Evolutionary conservation across 2,113 vertebrate species (phyloP), one percentile per base, ranked within the genome.

Genomic region (Aythya baeri): DNA sequence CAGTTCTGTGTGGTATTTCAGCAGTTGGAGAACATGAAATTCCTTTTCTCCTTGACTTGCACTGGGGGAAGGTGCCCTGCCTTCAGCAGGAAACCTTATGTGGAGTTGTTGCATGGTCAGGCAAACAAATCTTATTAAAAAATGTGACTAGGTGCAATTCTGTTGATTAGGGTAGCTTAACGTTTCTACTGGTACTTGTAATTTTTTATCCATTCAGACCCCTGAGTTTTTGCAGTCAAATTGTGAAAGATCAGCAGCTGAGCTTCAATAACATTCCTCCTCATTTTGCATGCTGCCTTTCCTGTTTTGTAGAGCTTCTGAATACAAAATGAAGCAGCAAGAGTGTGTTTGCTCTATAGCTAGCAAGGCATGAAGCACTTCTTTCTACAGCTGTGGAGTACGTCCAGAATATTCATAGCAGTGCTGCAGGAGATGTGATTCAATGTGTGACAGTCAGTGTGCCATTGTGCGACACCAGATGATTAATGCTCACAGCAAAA

Each of bases 401-500:
- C 6, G 88, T 84, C 74, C 94, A 94, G 79, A 82, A 91, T 77
- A 84, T 70, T 90, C 91, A 61, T 76, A 74, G n/a, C 32, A 54
- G 57, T 59, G 71, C 55, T 2, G 0, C 83, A 76, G 70, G 89
- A 87, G 90, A 91, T 38, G 66, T 44, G 83, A 93, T 78, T 90
- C 85, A 93, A 6, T 54, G 83, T 88, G 81, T 86, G 93, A 96
- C 93, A 93, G 82, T 93, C 41, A 54, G 4, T 22, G 11, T 70
- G 80, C 77, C n/a, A 20, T 76, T 50, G 70, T 54, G 76, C 75
- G 87, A 90, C 86, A 91, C 73, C 70, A 36, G 76, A 84, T 93
- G 94, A 96, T 95, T 89, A 91, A 96, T 88, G 79, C 66, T 91
- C 89, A 2, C 77, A 89, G 93, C 54, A 82, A 88, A 96, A 82